phyloP scores from a whole-genome alignment of 2,888 invertebrate genomes.

The Automeris io region DNA sequence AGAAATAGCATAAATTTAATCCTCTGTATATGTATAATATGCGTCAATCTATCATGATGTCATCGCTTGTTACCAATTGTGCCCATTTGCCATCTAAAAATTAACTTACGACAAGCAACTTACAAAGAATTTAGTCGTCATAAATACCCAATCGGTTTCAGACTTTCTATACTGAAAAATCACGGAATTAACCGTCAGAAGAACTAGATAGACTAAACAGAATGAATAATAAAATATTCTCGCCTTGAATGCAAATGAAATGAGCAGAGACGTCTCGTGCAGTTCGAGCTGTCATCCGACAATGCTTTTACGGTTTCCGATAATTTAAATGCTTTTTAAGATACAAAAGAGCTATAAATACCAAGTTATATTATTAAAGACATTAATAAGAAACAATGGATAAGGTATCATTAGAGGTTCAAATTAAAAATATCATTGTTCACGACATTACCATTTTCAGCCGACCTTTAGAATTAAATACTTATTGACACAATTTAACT shows the following conservation, averaged over 20 bases:
- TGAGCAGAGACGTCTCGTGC: slow-evolving; percentile 23
- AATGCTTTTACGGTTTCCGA: slow-evolving; percentile 16
- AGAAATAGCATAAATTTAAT: slow-evolving; percentile 18
- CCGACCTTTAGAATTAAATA: slow-evolving; percentile 61
- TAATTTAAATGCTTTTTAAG: slow-evolving; percentile 14
- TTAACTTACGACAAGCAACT: slow-evolving; percentile 14
- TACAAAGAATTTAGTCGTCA: slow-evolving; percentile 3
- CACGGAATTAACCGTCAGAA: slow-evolving; percentile 4
- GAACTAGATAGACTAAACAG: slow-evolving; percentile 5
- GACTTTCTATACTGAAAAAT: slow-evolving; percentile 1
- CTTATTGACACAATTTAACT: slow-evolving; percentile 39
- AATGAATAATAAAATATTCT: slow-evolving; percentile 3
- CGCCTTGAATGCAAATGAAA: slow-evolving; percentile 14
- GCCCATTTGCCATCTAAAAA: slow-evolving; percentile 17
- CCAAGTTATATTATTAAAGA: slow-evolving; percentile 14
- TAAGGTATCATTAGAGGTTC: slow-evolving; percentile 38
- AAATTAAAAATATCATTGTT: slow-evolving; percentile 42
- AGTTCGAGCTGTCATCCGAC: slow-evolving; percentile 25
- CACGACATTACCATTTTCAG: slow-evolving; percentile 53
- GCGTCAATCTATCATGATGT: slow-evolving; percentile 32
- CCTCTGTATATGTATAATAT: slow-evolving; percentile 16
- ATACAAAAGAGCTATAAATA: slow-evolving; percentile 10
- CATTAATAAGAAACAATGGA: slow-evolving; percentile 37
- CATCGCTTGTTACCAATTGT: slow-evolving; percentile 35
- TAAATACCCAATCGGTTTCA: not conserved